phyloP scores from a whole-genome alignment of 2,797 vertebrate genomes.

The Poecilia picta region DNA sequence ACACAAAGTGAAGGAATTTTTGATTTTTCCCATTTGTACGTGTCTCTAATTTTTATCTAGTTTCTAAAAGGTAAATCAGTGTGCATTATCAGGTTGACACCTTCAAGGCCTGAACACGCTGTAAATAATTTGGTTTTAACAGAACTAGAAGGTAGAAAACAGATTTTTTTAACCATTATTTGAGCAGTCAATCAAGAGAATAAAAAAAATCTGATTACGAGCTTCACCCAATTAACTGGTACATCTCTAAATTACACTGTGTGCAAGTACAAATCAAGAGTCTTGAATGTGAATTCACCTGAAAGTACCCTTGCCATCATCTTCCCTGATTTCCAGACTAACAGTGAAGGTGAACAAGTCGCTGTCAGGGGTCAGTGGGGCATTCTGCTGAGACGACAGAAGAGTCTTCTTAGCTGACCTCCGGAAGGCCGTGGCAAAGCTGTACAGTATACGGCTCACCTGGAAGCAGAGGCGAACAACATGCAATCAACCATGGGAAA shows the following conservation, averaged over 20 bases:
- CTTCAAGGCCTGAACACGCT: not conserved
- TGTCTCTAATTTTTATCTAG: not conserved
- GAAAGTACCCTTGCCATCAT: slow-evolving; percentile 98
- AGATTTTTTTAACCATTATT: not conserved
- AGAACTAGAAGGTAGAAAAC: not conserved
- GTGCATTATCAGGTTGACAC: too few species aligned
- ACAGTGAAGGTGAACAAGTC: slow-evolving; percentile 98
- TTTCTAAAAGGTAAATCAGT: not conserved
- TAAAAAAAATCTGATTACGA: not conserved
- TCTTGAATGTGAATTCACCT: slow-evolving; percentile 79
- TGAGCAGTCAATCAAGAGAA: not conserved
- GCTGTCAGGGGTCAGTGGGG: slow-evolving; percentile 93
- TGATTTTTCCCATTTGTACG: not conserved
- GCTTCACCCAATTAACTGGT: not conserved
- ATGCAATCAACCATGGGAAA: not conserved
- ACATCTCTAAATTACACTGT: not conserved
- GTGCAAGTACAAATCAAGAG: not conserved
- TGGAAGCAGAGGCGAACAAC: slow-evolving; percentile 56
- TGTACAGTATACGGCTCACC: slow-evolving; percentile 98
- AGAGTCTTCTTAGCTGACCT: slow-evolving; percentile 91
- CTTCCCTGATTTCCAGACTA: slow-evolving; percentile 97
- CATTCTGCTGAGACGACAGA: slow-evolving; percentile 82
- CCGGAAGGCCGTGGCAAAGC: slow-evolving; percentile 97
- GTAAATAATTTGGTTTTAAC: not conserved
- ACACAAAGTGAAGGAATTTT: not conserved